Base-by-base conservation (phyloP, 2,888 invertebrate genomes). In the Charanyca ferruginea region DNA sequence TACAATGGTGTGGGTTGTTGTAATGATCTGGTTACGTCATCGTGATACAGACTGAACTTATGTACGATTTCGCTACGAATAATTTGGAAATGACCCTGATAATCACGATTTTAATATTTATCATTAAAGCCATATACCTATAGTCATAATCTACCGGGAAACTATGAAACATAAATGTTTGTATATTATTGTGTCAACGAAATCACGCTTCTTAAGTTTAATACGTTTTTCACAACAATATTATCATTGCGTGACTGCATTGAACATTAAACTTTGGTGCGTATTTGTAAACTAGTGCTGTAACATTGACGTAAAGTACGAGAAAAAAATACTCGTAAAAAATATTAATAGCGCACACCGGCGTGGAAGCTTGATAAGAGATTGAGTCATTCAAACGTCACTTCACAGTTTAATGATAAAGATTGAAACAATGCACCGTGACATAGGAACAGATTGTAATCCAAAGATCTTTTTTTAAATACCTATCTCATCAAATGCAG, bases 311-410 rank as follows among this genome's bases (percentile, higher is more conserved):
- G 84, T 83, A 77, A 18, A 47, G 42, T 64, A 66, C 61, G 57
- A 73, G 69, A 78, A 80, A 79, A 32, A 84, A 81, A 70, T 41
- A 66, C 35, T 73, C 85, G 73, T 75, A 77, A 77, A 81, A 81
- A 78, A 69, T 74, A 81, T 83, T 81, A 76, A 77, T 80, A 74
- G 77, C 55, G 35, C 57, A 52, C 54, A 58, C 60, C 73, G 66
- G 65, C 55, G 58, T 55, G 70, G 55, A 68, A 49, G 55, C 64
- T 66, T 83, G 87, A 89, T 88, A 88, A 89, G 83, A 53, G 69
- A 72, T 60, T 83, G 85, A 85, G 48, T 87, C 87, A 86, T 80
- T 64, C 71, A 55, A 74, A 85, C 88, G 87, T 87, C 86, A 85
- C 66, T 74, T 66, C 65, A 59, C 58, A 68, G 72, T 76, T 72